Evolutionary conservation across 2,888 invertebrate genomes (phyloP).

Genomic region (Cephus nigrinus): DNA sequence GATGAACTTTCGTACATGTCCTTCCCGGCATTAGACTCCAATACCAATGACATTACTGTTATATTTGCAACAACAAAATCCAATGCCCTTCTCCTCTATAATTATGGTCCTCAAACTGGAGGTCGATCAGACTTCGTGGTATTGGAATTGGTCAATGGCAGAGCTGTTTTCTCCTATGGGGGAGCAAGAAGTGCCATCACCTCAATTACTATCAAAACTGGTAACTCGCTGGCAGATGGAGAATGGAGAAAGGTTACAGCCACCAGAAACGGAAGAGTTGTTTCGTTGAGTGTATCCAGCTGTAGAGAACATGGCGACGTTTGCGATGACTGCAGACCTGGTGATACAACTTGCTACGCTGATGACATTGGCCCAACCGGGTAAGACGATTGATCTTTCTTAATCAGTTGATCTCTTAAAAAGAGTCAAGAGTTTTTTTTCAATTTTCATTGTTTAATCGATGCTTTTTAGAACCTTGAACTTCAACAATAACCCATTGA

Average conservation of each 20-base stretch:
- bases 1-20: slow-evolving; percentile 90
- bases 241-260: slow-evolving; percentile 93
- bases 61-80: slow-evolving; percentile 91
- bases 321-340: slow-evolving; percentile 88
- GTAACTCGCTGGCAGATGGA: slow-evolving; percentile 80
- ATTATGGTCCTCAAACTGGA: slow-evolving; percentile 88
- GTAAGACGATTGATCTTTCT: slow-evolving; percentile 66
- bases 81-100: slow-evolving; percentile 89
- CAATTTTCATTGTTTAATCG: background rate
- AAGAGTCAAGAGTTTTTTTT: background rate
- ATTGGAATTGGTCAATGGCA: slow-evolving; percentile 86
- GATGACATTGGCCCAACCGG: slow-evolving; percentile 90
- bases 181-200: slow-evolving; percentile 90
- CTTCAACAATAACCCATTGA: slow-evolving; percentile 88
- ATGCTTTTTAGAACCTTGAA: slow-evolving; percentile 81
- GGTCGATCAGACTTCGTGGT: slow-evolving; percentile 94
- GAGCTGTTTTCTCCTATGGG: slow-evolving; percentile 89
- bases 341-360: slow-evolving; percentile 84
- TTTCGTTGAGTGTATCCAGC: slow-evolving; percentile 83
- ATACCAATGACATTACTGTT: slow-evolving; percentile 91
- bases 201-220: slow-evolving; percentile 76
- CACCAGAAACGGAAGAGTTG: slow-evolving; percentile 88
- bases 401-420: background rate
- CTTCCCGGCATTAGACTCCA: slow-evolving; percentile 86
- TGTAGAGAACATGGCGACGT: slow-evolving; percentile 89